These are phyloP conservation scores for Trilocha varians DNA, from an alignment of 2,888 invertebrate genomes.

Conservation along the genomic window DNA sequence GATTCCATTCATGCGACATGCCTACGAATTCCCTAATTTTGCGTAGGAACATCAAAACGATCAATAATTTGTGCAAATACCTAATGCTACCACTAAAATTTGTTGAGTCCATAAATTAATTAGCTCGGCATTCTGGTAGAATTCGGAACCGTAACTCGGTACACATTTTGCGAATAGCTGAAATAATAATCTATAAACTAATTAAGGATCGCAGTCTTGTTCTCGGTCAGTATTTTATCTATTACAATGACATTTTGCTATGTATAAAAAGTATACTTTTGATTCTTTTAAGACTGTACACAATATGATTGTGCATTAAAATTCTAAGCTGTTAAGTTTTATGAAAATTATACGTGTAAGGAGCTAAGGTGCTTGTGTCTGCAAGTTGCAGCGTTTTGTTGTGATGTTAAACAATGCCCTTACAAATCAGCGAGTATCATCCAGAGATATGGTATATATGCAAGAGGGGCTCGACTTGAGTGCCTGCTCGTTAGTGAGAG, in stretches of 20 bases:
- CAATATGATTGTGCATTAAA: background rate
- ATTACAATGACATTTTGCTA: too few relatives aligned
- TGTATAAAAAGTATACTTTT: too few relatives aligned
- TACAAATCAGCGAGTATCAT: constrained; percentile 56
- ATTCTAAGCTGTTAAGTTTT: background rate
- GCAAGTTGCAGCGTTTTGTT: constrained; percentile 19
- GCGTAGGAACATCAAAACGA: background rate
- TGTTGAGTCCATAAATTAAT: constrained; percentile 1
- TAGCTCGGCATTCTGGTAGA: background rate
- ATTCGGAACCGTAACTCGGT: background rate
- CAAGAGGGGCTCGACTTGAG: constrained; percentile 43
- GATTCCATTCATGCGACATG: background rate
- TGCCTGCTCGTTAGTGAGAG: constrained; percentile 61
- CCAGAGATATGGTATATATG: constrained; percentile 35
- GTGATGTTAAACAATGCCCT: constrained; percentile 44
- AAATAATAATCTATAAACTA: background rate
- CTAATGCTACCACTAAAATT: background rate
- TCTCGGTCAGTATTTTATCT: background rate
- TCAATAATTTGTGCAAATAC: background rate
- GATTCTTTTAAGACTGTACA: background rate
- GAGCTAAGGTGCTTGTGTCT: background rate
- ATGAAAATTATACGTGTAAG: constrained; percentile 13
- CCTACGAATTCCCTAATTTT: background rate
- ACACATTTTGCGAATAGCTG: background rate
- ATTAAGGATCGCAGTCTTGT: background rate